Base-by-base conservation (phyloP, 2,113 vertebrate species). In the Oncorhynchus clarkii region DNA sequence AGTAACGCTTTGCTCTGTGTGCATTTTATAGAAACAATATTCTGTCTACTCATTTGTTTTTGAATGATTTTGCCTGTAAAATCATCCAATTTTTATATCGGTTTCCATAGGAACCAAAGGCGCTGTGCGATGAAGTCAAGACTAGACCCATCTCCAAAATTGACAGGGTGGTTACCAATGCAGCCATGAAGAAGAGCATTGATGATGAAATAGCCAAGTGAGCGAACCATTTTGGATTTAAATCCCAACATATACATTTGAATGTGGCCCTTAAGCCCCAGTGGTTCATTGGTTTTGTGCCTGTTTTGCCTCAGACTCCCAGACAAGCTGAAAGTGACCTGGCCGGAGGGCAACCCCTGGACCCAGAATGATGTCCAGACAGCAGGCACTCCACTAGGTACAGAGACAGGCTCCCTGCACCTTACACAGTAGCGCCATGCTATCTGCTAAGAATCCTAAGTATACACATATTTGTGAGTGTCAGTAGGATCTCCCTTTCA, bases 331-430 rank as follows among this genome's bases (percentile, higher is more conserved):
- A 92, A 85, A 1, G 72, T 99, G 70, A 90, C 88, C 0, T 99
- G 97, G 97, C 95, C 95, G 31, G 90, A 96, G 24, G 90, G 90
- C 57, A 93, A 96, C 81, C 87, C 90, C 64, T 93, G 95, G 86
- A 3, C 87, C 57, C 88, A 92, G 60, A 92, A 94, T 81, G 92
- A 88, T n/a, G 65, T 83, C 7, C 87, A 77, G 51, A 88, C 90
- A 80, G 95, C 95, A 72, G 97, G 97, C 82, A 93, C 93, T n/a
- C 88, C 86, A 24, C 92, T 98, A 79, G 97, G 97, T 99, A 95
- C 34, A 34, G 34, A 34, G 34, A 8, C 6, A 1, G 34, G 4
- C 34, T 8, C 34, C 34, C 34, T 34, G 34, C 34, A 39, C 34
- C 34, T 7, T 39, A 39, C 34, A 7, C 34, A 39, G 34, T 39